A percentile compares a stretch with the other conserved stretches of the same genome.
Evolutionary conservation across 2,797 vertebrate species (phyloP).

Genomic region (Acipenser transmontanus): DNA sequence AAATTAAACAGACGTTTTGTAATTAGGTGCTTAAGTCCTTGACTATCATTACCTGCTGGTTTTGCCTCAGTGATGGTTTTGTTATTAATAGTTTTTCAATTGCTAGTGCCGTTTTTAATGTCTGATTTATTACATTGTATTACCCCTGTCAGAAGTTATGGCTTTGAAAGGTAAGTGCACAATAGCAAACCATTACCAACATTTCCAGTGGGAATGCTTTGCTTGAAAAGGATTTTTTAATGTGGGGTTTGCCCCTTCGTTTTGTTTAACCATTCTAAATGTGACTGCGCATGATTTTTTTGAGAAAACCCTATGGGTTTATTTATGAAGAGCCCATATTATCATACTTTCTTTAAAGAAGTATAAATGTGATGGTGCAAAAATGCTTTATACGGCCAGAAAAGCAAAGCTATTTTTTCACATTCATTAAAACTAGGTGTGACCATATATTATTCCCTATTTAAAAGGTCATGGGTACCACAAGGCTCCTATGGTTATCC

Average conservation of each 20-base stretch:
- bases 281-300: too few relatives aligned
- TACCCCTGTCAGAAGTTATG: slow-evolving; percentile 66
- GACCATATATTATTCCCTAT: too few relatives aligned
- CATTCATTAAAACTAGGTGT: too few relatives aligned
- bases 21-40: slow-evolving; percentile 51
- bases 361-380: too few relatives aligned
- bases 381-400: too few relatives aligned
- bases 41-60: slow-evolving; percentile 54
- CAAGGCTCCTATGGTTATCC: too few relatives aligned
- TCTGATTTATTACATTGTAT: slow-evolving; percentile 78
- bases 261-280: background rate
- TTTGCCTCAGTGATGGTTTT: slow-evolving; percentile 42
- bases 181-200: slow-evolving; percentile 50
- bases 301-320: too few relatives aligned
- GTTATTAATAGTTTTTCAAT: slow-evolving; percentile 69
- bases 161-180: slow-evolving; percentile 48
- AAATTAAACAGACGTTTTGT: slow-evolving; percentile 52
- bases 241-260: slow-evolving; percentile 38
- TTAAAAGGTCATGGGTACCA: too few relatives aligned
- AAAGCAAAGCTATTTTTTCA: too few relatives aligned
- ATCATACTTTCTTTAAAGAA: too few relatives aligned
- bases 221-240: slow-evolving; percentile 56
- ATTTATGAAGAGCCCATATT: too few relatives aligned
- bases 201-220: slow-evolving; percentile 51
- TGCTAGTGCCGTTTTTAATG: slow-evolving; percentile 61